Evolutionary conservation across 2,797 vertebrate species (phyloP).

Genomic region (Phoebastria nigripes): DNA sequence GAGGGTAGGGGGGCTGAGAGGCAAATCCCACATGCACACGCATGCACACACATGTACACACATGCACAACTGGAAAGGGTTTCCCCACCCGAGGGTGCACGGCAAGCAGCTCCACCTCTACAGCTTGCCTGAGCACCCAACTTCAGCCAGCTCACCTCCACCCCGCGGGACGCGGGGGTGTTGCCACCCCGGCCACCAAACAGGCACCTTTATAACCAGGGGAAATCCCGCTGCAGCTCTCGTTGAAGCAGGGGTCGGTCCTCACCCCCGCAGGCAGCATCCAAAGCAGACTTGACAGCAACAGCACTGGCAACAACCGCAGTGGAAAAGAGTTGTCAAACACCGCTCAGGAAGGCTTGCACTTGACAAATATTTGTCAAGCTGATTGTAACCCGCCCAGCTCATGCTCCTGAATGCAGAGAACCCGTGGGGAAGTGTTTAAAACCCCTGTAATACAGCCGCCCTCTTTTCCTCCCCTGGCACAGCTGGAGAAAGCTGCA

Average conservation of each 20-base stretch:
- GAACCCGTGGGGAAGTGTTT: not conserved
- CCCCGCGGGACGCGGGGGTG: accelerated
- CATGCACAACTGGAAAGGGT: not conserved
- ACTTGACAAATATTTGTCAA: conserved; percentile 31
- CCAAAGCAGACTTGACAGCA: not conserved
- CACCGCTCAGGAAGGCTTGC: not conserved
- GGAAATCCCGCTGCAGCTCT: not conserved
- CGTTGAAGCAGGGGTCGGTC: not conserved
- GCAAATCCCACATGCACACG: not conserved
- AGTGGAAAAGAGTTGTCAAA: conserved; percentile 18
- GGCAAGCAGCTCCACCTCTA: not conserved
- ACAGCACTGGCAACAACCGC: not conserved
- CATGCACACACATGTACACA: not conserved
- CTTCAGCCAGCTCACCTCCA: not conserved
- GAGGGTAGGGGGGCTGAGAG: not conserved
- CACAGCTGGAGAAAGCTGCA: not conserved
- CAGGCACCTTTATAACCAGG: accelerated
- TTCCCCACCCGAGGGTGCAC: accelerated
- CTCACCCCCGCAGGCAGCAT: not conserved
- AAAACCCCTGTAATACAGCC: not conserved
- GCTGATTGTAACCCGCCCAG: not conserved
- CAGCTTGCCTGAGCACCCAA: not conserved
- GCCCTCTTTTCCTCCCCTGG: accelerated
- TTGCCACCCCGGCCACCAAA: not conserved
- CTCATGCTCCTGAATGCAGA: not conserved